Base-by-base conservation (phyloP, 2,888 invertebrate genomes). In the Pachycephus smyrnensis region DNA sequence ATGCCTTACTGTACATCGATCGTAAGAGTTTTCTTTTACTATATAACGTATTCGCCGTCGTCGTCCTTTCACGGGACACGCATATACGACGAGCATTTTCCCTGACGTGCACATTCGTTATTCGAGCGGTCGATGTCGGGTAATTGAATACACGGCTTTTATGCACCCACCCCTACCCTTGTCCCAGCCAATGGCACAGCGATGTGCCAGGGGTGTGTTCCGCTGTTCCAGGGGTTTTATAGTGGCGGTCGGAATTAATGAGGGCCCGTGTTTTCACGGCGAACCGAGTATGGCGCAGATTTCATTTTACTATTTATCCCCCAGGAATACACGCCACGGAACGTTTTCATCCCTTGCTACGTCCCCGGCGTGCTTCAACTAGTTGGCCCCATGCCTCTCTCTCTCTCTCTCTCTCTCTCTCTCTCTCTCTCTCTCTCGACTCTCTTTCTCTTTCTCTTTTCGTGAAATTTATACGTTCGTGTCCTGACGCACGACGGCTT, bases 81-180 rank as follows among this genome's bases (percentile, higher is more conserved):
- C 15, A 73, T 32, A 32, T 75, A 36, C 75, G 71, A 31, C 71
- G 31, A 12, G 3, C 86, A 87, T 88, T 88, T 88, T 87, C 84
- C 86, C 81, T 84, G 85, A 83, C 85, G 86, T 85, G 87, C 85
- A 85, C 87, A 87, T 88, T 88, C 87, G 86, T 87, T 87, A 87
- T 86, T 85, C 85, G 86, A 84, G 80, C 85, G 85, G 84, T 88
- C 87, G 88, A 88, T 88, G 86, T 84, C 79, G 83, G 84, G 75
- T 88, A 88, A 88, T 88, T 88, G 87, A 88, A 88, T 88, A 88
- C 87, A 86, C 86, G 83, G 84, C 85, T 84, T 87, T 86, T 85
- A 86, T 88, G 87, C 82, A 55, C 9, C 55, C 55, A 55, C 9
- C 23, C 55, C 23, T 1, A 9, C 23, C 55, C 55, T 23, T 55